Evolutionary conservation across 2,888 invertebrate genomes (phyloP).

Genomic region (Scaptomyza parva): DNA sequence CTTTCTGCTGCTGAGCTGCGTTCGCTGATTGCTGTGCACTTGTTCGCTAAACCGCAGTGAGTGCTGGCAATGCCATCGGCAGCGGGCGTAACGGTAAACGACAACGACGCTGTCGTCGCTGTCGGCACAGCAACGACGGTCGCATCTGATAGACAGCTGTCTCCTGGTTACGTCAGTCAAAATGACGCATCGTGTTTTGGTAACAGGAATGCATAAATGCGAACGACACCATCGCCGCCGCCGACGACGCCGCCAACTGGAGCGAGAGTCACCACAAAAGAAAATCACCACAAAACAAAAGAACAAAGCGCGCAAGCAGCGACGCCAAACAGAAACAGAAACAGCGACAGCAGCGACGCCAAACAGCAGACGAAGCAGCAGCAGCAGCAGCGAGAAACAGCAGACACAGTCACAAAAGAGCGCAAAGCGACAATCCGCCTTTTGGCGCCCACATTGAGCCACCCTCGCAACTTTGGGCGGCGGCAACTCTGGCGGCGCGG

Average conservation of each 20-base stretch:
- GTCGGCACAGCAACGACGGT: constrained; percentile 68
- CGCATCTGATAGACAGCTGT: constrained; percentile 84
- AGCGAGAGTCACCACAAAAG: constrained; percentile 61
- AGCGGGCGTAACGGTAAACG: constrained; percentile 77
- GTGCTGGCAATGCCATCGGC: constrained; percentile 70
- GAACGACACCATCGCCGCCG: constrained; percentile 10
- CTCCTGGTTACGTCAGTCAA: constrained; percentile 85
- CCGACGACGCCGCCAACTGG: constrained; percentile 43
- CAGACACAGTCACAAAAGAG: constrained; percentile 27
- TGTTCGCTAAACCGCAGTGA: constrained; percentile 83
- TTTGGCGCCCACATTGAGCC: constrained; percentile 53
- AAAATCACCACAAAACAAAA: constrained; percentile 75
- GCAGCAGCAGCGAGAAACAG: constrained; percentile 12
- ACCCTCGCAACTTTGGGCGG: constrained; percentile 46
- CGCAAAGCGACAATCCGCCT: constrained; percentile 21
- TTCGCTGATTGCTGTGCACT: constrained; percentile 77
- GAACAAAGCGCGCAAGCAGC: constrained; percentile 66
- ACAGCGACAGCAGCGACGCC: too few relatives aligned
- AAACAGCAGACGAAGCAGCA: constrained; percentile 1
- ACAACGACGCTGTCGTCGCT: constrained; percentile 33
- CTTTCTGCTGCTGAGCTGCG: constrained; percentile 12
- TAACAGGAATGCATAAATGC: constrained; percentile 84
- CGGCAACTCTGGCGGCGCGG: constrained; percentile 16
- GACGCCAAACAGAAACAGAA: constrained; percentile 8
- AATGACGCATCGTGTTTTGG: constrained; percentile 85